Evolutionary conservation across 2,113 vertebrate genomes (phyloP).

Genomic region (Toxotes jaculatrix): DNA sequence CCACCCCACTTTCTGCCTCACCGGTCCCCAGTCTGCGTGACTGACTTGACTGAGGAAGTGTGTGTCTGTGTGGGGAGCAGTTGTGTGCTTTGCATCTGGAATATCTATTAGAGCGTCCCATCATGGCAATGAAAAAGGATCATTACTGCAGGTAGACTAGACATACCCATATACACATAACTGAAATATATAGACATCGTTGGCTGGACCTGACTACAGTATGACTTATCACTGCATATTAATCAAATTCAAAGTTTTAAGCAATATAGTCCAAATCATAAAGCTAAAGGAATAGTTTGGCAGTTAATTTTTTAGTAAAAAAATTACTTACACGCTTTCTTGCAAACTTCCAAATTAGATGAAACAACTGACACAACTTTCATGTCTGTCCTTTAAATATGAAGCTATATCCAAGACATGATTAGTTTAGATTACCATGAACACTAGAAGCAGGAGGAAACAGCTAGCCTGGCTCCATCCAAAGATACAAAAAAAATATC

Average conservation of each 20-base stretch:
- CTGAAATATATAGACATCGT: not conserved
- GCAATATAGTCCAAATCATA: not conserved
- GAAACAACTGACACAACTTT: not conserved
- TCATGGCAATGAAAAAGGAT: slow-evolving; percentile 1
- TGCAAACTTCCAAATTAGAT: not conserved
- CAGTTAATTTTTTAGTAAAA: not conserved
- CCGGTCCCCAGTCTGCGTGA: slow-evolving; percentile 25
- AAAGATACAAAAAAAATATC: not conserved
- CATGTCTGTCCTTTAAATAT: not conserved
- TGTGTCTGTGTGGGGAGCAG: not conserved
- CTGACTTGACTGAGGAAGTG: slow-evolving; percentile 18
- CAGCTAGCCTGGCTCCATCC: not conserved
- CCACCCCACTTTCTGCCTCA: slow-evolving; percentile 44
- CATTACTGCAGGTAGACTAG: not conserved
- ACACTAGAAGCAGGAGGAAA: not conserved
- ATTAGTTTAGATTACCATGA: not conserved
- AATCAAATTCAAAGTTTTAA: not conserved
- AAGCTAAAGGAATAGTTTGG: not conserved
- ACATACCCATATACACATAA: not conserved
- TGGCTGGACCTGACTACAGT: not conserved
- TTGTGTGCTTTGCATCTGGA: slow-evolving; percentile 42
- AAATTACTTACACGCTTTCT: not conserved
- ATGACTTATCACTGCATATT: not conserved
- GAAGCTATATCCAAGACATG: not conserved
- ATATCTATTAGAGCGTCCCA: slow-evolving; percentile 41